Conservation (phyloP, 2,113 vertebrate species). For the Poeciliopsis turrubarensis region DNA sequence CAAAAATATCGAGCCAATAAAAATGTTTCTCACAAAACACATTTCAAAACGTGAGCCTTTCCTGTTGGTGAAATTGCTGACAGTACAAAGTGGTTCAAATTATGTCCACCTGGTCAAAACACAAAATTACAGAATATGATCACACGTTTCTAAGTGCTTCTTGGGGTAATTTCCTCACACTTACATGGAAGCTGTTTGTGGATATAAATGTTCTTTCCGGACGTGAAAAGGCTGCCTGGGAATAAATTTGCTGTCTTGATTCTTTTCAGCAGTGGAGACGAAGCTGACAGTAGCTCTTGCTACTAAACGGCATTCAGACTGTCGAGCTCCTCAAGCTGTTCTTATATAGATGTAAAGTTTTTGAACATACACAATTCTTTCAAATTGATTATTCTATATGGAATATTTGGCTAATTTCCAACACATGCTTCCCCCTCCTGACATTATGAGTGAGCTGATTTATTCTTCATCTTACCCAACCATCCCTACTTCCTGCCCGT, state of each 20-base stretch:
- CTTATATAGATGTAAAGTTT: not conserved
- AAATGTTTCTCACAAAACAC: not conserved
- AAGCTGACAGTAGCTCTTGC: not conserved
- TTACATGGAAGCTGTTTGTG: not conserved
- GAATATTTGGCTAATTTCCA: not conserved
- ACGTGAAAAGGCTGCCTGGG: constrained; percentile 1
- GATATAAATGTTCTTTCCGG: not conserved
- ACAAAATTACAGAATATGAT: not conserved
- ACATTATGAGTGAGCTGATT: not conserved
- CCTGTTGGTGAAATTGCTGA: not conserved
- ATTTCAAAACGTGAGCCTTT: not conserved
- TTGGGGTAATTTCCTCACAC: not conserved
- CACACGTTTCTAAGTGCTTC: constrained; percentile 3
- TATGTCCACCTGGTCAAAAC: not conserved
- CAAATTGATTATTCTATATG: not conserved
- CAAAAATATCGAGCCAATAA: not conserved
- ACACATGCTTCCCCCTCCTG: not conserved
- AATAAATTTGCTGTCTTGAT: not conserved
- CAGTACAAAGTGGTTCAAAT: constrained; percentile 5
- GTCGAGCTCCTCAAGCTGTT: not conserved
- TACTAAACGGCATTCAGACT: not conserved
- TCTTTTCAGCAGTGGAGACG: constrained; percentile 6
- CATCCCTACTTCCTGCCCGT: not conserved
- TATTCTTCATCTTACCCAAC: not conserved
- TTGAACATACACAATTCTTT: not conserved